phyloP scores from a whole-genome alignment of 2,797 vertebrate genomes.

The Cetoscarus ocellatus region DNA sequence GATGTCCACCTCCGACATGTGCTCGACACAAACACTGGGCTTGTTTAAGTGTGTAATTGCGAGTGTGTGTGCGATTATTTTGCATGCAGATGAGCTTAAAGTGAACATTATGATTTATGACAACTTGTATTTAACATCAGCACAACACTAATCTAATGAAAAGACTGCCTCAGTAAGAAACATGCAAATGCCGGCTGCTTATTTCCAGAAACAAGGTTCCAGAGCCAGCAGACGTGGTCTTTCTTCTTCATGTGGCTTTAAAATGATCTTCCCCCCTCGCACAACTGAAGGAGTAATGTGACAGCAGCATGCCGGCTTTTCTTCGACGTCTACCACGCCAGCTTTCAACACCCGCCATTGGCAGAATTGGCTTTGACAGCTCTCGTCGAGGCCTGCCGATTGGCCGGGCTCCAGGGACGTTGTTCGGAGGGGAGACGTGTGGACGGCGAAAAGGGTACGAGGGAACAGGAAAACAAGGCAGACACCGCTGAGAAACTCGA shows the following conservation, averaged over 20 bases:
- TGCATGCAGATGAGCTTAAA: conserved; percentile 70
- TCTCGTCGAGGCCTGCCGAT: conserved; percentile 75
- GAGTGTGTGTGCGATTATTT: conserved; percentile 50
- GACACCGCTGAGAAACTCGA: conserved; percentile 41
- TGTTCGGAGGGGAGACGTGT: conserved; percentile 60
- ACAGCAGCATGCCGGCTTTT: conserved; percentile 64
- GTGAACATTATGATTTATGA: conserved; percentile 72
- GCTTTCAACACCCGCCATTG: conserved; percentile 83
- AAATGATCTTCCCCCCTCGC: conserved; percentile 37
- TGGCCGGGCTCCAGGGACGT: conserved; percentile 74
- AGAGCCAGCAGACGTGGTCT: conserved; percentile 36
- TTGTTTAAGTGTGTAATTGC: conserved; percentile 75
- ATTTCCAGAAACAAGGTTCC: conserved; percentile 45
- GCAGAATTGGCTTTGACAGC: conserved; percentile 84
- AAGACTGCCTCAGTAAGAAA: conserved; percentile 50
- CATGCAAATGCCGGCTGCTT: conserved; percentile 60
- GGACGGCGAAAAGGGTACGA: conserved; percentile 51
- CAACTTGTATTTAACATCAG: conserved; percentile 65
- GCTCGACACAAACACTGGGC: conserved; percentile 63
- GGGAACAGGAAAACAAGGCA: conserved; percentile 50
- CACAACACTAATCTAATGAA: conserved; percentile 72
- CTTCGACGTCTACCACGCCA: conserved; percentile 71
- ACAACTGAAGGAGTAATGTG: conserved; percentile 63
- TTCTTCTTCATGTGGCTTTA: conserved; percentile 58
- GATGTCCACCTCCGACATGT: conserved; percentile 82